Base-by-base conservation (phyloP, 2,797 vertebrate genomes). In the Otolemur crassicaudatus region DNA sequence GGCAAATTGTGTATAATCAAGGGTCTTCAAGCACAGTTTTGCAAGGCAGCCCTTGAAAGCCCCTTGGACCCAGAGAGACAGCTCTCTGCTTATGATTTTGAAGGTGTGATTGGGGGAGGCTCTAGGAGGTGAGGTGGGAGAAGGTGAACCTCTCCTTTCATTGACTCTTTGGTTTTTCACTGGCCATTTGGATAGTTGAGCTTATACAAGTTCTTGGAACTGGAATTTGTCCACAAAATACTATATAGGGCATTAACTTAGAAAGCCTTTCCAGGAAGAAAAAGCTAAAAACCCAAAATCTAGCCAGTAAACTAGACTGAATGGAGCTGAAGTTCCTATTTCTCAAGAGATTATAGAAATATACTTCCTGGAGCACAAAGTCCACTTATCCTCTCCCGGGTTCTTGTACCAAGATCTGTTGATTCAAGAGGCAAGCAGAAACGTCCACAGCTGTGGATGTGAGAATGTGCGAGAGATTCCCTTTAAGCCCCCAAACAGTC, bases 321-420 rank as follows among this genome's bases (percentile, higher is more conserved):
- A 85, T 79, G 92, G 93, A 96, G 63, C 76, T 23, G 25, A 92
- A 94, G 96, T 96, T 97, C 94, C 94, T 96, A 90, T 95, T 97
- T 97, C 94, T 96, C 58, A 94, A 94, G 86, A 94, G 83, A 76
- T 53, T 53, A 53, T 11, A 94, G 96, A 92, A 89, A 75, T 43
- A 29, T 17, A 83, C 96, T 97, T 97, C 96, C 96, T 90, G 87
- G 91, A 91, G 87, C 86, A 60, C 83, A 91, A 56, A 85, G 85
- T 88, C 86, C 75, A n/a, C 82, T 96, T 67, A 23, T 75, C 69
- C 40, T 72, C 53, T 86, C 61, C 77, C 9, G 0, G 4, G 58
- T 9, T 46, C 92, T 94, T 81, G 91, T 25, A 16, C 69, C 91
- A n/a, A 94, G 86, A 96, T 79, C 83, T 79, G 53, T 49, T 53